Evolutionary conservation across 1,140 invertebrate genomes (phyloP).

Genomic region (Eubasilissa regina): DNA sequence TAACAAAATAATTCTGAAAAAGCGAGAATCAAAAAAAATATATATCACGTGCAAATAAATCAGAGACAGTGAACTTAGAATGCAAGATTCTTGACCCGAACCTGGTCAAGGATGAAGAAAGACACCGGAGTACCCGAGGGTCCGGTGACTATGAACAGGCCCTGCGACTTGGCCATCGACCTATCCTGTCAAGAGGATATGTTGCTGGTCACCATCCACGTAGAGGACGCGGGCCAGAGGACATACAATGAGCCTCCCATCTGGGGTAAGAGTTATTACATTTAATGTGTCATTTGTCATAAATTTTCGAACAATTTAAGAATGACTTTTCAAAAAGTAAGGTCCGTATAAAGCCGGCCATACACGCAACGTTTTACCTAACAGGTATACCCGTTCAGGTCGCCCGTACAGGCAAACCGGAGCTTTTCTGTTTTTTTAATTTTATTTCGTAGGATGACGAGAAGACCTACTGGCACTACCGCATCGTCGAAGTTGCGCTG

Average conservation of each 20-base stretch:
- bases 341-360: too few species aligned
- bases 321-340: too few species aligned
- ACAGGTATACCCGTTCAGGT: too few species aligned
- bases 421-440: too few species aligned
- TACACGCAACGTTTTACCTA: too few species aligned
- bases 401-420: too few species aligned
- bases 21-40: background rate
- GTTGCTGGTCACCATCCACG: conserved; percentile 59
- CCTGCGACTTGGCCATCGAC: conserved; percentile 57
- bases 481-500: too few species aligned
- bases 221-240: conserved; percentile 54
- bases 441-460: too few species aligned
- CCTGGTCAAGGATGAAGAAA: conserved; percentile 6
- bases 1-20: background rate
- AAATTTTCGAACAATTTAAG: too few species aligned
- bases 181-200: conserved; percentile 57
- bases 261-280: conserved; percentile 51
- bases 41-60: too few species aligned
- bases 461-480: too few species aligned
- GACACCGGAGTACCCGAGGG: background rate
- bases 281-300: too few species aligned
- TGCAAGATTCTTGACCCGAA: conserved; percentile 19
- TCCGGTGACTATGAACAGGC: conserved; percentile 25
- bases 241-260: conserved; percentile 25
- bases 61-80: background rate